Evolutionary conservation across 2,113 vertebrate genomes (phyloP).

Genomic region (Gopherus flavomarginatus): DNA sequence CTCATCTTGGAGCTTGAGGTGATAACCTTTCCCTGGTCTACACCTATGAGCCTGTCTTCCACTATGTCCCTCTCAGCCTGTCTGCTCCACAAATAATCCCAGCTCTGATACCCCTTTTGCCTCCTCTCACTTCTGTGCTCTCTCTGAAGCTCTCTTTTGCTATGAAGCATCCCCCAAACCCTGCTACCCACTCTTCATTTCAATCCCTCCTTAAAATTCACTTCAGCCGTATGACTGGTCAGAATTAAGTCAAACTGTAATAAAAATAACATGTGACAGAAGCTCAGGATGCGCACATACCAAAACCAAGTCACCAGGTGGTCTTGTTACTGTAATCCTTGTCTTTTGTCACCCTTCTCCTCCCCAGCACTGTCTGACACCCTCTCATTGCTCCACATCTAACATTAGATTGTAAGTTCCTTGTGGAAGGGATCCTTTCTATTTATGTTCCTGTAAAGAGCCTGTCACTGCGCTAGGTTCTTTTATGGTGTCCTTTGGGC

Average conservation of each 20-base stretch:
- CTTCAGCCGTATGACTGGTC: not conserved
- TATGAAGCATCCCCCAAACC: not conserved
- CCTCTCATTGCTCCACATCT: fast-evolving
- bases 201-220: not conserved
- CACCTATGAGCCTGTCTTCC: not conserved
- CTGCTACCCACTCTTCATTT: not conserved
- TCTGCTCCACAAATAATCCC: not conserved
- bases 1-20: not conserved
- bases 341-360: not conserved
- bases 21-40: not conserved
- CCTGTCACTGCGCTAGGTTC: not conserved
- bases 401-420: not conserved
- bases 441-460: not conserved
- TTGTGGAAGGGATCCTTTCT: not conserved
- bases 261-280: not conserved
- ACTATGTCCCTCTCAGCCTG: not conserved
- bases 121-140: not conserved
- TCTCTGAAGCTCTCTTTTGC: not conserved
- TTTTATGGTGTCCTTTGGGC: not conserved
- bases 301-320: not conserved
- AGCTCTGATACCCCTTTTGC: not conserved
- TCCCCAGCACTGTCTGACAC: not conserved
- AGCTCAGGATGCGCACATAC: not conserved
- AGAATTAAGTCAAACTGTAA: not conserved
- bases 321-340: not conserved